Conservation (phyloP, 1,140 invertebrate genomes). For the Lasioglossum baleicum region DNA sequence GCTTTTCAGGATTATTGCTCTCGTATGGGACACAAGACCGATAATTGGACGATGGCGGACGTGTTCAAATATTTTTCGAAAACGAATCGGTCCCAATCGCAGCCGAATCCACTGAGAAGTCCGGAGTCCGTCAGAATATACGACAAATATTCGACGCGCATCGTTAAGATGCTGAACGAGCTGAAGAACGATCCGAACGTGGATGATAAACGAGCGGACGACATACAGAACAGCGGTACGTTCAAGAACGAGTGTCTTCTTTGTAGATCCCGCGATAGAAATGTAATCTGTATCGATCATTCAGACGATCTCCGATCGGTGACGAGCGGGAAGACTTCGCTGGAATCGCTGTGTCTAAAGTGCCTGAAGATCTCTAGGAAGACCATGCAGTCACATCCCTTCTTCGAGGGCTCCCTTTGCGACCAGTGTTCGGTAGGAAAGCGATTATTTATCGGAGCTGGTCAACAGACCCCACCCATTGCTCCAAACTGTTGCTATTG, state of each 20-base stretch:
- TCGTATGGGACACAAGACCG: constrained; percentile 60
- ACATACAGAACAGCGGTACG: constrained; percentile 63
- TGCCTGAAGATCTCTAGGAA: constrained; percentile 57
- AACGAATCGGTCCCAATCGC: neutral
- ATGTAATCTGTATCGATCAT: neutral
- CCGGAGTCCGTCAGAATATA: constrained; percentile 44
- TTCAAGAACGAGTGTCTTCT: neutral
- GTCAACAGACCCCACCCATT: too few relatives aligned
- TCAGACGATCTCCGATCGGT: constrained; percentile 54
- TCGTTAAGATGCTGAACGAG: constrained; percentile 58
- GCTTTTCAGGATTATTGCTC: constrained; percentile 69
- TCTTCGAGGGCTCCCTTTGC: constrained; percentile 69
- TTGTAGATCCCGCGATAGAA: neutral
- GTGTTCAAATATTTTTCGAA: constrained; percentile 58
- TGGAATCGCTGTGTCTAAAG: constrained; percentile 66
- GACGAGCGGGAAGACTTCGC: constrained; percentile 6
- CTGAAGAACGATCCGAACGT: constrained; percentile 57
- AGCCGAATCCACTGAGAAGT: neutral
- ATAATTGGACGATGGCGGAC: constrained; percentile 65
- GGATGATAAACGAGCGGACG: constrained; percentile 51
- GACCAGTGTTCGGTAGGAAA: constrained; percentile 67
- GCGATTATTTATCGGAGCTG: neutral
- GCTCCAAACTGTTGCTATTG: too few relatives aligned
- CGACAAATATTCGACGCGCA: constrained; percentile 64
- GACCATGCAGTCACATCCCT: constrained; percentile 65